phyloP scores from a whole-genome alignment of 2,113 vertebrate species.

The Oophaga pumilio region DNA sequence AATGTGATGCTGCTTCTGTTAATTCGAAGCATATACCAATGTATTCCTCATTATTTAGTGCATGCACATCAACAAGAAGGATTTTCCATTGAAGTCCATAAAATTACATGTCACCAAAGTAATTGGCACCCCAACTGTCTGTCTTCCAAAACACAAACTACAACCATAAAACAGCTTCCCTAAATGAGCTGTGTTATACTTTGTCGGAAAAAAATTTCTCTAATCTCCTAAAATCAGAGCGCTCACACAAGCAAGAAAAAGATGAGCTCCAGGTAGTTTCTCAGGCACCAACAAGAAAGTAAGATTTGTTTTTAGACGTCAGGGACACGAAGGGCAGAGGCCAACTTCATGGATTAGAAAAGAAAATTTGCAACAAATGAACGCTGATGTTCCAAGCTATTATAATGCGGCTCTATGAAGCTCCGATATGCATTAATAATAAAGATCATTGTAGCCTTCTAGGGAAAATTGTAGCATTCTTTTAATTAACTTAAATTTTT shows the following conservation, averaged over 20 bases:
- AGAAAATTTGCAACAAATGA: constrained; percentile 79
- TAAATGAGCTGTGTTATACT: constrained; percentile 22
- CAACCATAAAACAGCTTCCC: neutral
- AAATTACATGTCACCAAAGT: constrained; percentile 22
- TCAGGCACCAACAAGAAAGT: constrained; percentile 70
- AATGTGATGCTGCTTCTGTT: neutral
- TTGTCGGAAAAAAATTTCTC: neutral
- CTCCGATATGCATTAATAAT: constrained; percentile 78
- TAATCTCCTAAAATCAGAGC: constrained; percentile 27
- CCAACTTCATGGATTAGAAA: constrained; percentile 72
- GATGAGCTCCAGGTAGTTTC: constrained; percentile 73
- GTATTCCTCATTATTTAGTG: constrained; percentile 12
- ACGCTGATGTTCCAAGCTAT: constrained; percentile 71
- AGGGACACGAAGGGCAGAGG: constrained; percentile 69
- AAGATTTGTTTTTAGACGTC: constrained; percentile 65
- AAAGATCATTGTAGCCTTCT: constrained; percentile 79
- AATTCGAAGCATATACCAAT: neutral
- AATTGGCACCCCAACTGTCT: constrained; percentile 9
- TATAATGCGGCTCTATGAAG: constrained; percentile 73
- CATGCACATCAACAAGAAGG: neutral
- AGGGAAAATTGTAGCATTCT: constrained; percentile 76
- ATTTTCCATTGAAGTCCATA: neutral
- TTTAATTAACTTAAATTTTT: constrained; percentile 84
- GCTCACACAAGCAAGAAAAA: constrained; percentile 23
- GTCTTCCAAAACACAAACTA: neutral